Base-by-base conservation (phyloP, 2,113 vertebrate species). In the Cololabis saira region DNA sequence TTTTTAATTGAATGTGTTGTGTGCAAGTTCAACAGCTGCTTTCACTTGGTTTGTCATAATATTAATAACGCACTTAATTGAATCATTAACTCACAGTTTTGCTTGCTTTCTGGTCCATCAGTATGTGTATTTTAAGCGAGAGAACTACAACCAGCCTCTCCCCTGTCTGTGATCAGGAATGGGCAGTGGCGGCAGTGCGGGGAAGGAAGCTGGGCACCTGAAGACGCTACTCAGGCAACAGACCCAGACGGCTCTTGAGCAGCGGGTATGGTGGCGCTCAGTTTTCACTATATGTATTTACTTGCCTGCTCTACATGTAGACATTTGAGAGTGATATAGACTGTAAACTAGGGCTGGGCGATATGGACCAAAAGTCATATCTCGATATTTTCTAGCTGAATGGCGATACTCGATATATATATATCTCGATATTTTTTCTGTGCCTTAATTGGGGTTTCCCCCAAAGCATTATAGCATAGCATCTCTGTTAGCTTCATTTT, bases 101-200 rank as follows among this genome's bases (percentile, higher is more conserved):
- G 18, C 40, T 67, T 50, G 9, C 30, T 71, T 12, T 70, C 8
- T 60, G 15, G 51, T 68, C 27, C 12, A 14, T 40, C 63, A 16
- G 21, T 2, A 4, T 63, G 13, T 78, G 22, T 81, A 21, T n/a
- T 60, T 37, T 37, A 37, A 37, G 51, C 64, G 51, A 44, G 8
- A 11, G 48, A 41, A 71, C 54, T 77, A 50, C 82, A 80, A 57
- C 66, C 18, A 19, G 19, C 27, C 43, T 82, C 60, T 82, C 56
- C 27, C 33, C 6, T 37, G 6, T 75, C 88, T 80, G 78, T 89
- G 88, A 88, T 76, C 91, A 99, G 98, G 98, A 89, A 99, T 99
- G 96, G 97, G 97, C 87, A 99, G 97, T 82, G 98, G 97, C 79
- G 97, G 97, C 75, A 99, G 98, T 68, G 95, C 92, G 52, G 97